Evolutionary conservation across 2,888 invertebrate species (phyloP), one percentile per base, ranked within the genome.

Genomic region (Ophraella communa): DNA sequence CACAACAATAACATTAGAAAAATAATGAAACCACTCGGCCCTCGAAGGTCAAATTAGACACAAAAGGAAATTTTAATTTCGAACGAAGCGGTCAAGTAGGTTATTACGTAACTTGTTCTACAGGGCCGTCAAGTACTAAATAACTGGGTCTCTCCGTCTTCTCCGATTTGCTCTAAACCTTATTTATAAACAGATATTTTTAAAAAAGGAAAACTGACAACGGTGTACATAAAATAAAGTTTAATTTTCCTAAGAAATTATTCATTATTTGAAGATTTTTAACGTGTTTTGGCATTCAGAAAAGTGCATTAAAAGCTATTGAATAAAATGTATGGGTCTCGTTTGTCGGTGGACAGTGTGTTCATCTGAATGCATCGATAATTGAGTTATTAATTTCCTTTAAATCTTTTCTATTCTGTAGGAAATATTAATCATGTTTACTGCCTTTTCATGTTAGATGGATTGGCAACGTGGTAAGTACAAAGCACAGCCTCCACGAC

Each of bases 101-200:
- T 55, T 55, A 55, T 55, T 55, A 55, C 39, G 55, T 55, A 55
- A 55, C 55, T 55, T 21, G 55, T 55, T 55, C 45, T 21, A 45
- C 45, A 45, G 45, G 45, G 20, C 45, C 45, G 45, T 21, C 45
- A 14, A 39, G 39, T 39, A 39, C 39, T 39, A 39, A 39, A 39
- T 39, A 39, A 17, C 17, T 39, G 14, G 14, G 39, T 8, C n/a
- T n/a, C n/a, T n/a, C 17, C 39, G 39, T 39, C 14, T 35, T 39
- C 39, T 39, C 17, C 17, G 5, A 17, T 39, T 39, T 17, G 39
- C 1, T 17, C 4, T n/a, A 4, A 35, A 35, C 11, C 35, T 33
- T n/a, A 33, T 1, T 14, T 39, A 14, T 39, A 1, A 14, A 39
- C 14, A 17, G 17, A 14, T 14, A 39, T 14, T 39, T 39, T 39